Percentiles rank a stretch among this genome's conserved stretches.
phyloP scores from a whole-genome alignment of 2,797 vertebrate genomes.

The Chrosomus eos region DNA sequence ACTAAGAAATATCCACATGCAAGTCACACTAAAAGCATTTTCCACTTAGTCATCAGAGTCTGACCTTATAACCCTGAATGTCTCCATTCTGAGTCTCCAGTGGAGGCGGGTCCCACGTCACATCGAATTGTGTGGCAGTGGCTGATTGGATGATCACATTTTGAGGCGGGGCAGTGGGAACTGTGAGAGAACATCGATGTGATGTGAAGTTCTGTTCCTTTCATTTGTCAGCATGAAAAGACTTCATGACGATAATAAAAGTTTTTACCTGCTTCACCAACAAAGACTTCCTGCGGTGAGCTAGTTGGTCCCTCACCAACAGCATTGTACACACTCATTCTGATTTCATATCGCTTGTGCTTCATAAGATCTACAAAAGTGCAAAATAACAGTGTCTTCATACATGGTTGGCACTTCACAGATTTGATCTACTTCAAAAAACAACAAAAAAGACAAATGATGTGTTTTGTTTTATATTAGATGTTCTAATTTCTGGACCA shows the following conservation, averaged over 20 bases:
- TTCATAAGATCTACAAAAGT: conserved; percentile 85
- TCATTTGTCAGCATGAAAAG: not conserved
- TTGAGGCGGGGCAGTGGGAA: conserved; percentile 88
- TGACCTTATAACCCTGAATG: conserved; percentile 97
- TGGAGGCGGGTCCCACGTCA: conserved; percentile 92
- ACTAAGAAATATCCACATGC: not conserved
- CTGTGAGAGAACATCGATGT: conserved; percentile 66
- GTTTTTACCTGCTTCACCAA: conserved; percentile 90
- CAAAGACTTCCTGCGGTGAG: conserved; percentile 92
- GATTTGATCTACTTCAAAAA: conserved; percentile 15
- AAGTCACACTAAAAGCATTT: not conserved
- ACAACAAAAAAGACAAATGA: conserved; percentile 13
- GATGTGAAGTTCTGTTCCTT: not conserved
- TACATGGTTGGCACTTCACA: not conserved
- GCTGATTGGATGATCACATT: conserved; percentile 86
- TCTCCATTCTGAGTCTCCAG: conserved; percentile 90
- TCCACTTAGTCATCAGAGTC: not conserved
- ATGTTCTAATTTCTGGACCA: not conserved
- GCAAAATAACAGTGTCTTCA: conserved; percentile 14
- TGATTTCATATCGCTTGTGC: conserved; percentile 94
- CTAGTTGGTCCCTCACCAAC: conserved; percentile 92
- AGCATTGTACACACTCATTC: conserved; percentile 92
- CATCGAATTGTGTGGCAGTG: conserved; percentile 92
- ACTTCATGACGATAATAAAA: not conserved
- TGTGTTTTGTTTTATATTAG: not conserved